Conservation (phyloP, 2,888 invertebrate species). For the Euplexia lucipara region DNA sequence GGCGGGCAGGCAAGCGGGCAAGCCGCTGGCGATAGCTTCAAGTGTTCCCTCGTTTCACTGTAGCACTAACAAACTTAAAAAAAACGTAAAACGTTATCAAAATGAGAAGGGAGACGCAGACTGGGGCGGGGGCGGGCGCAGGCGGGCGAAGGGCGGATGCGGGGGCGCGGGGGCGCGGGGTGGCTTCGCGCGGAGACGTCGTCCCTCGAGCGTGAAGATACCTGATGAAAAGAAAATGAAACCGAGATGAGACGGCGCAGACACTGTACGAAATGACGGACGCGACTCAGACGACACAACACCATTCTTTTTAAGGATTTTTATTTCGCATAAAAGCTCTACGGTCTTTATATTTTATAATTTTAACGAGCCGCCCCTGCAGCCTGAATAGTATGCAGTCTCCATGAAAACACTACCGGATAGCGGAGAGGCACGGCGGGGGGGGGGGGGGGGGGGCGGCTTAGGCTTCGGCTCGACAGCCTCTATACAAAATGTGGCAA, state of each 20-base stretch:
- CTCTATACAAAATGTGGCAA: slow-evolving; percentile 21
- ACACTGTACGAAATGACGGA: slow-evolving; percentile 35
- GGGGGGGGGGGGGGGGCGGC: no score
- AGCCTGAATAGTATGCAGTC: slow-evolving; percentile 31
- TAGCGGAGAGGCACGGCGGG: neutral
- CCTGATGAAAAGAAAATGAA: slow-evolving; percentile 87
- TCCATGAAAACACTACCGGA: slow-evolving; percentile 2
- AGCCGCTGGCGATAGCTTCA: slow-evolving; percentile 18
- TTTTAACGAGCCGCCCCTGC: slow-evolving; percentile 62
- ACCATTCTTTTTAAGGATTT: slow-evolving; percentile 33
- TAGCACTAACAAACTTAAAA: slow-evolving; percentile 65
- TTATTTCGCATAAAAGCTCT: slow-evolving; percentile 48
- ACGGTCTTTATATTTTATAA: slow-evolving; percentile 59
- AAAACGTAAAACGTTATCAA: slow-evolving; percentile 77
- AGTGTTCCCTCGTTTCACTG: slow-evolving; percentile 64
- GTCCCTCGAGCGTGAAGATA: slow-evolving; percentile 81
- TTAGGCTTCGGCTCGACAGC: no score
- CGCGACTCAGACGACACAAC: slow-evolving; percentile 11
- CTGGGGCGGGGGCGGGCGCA: slow-evolving; percentile 1
- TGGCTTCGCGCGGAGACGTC: slow-evolving; percentile 67
- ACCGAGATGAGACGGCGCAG: slow-evolving; percentile 71
- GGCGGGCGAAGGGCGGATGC: neutral
- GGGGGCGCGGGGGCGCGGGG: slow-evolving; percentile 23
- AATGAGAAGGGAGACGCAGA: slow-evolving; percentile 66
- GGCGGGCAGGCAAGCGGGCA: neutral